Base-by-base conservation (phyloP, 1,140 invertebrate species). In the Hypothenemus hampei region DNA sequence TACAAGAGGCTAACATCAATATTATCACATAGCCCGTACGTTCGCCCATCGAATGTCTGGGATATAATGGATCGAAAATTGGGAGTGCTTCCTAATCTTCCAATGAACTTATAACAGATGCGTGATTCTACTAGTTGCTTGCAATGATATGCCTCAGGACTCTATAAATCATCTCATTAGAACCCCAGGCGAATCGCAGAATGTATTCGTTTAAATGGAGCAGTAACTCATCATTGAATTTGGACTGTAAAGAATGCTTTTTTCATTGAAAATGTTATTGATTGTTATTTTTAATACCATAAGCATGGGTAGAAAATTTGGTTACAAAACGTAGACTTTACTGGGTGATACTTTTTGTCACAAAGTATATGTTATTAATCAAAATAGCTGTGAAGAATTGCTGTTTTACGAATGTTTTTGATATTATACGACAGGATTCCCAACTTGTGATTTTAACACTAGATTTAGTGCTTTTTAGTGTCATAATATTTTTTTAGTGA, bases 1-100 rank as follows among this genome's bases (percentile, higher is more conserved):
- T 45, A 6, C 13, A 24, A 45, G 43, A 45, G 20, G 21, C 43
- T n/a, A 40, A 45, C 23, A 45, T 45, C 43, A 45, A 24, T 45
- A 45, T 24, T 24, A 5, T 45, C 8, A 5, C 43, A 22, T 24
- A 13, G 20, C 20, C 21, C 43, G 26, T 13, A 3, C 26, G n/a
- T n/a, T n/a, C n/a, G 13, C 26, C 26, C 26, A 31, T 31, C 26
- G 26, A 31, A 31, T 3, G 13, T 1, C 26, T 31, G 26, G 1
- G 26, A 31, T 31, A 2, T 31, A 13, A 31, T 31, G 26, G 3
- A 13, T 31, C 3, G 26, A 31, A 31, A 3, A 13, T 1, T 31
- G 26, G 3, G 26, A 31, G 13, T 31, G 26, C 26, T 1, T 31
- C 3, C 26, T 31, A n/a, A n/a, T n/a, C n/a, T n/a, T n/a, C n/a